Base-by-base conservation (phyloP, 2,797 vertebrate genomes). In the Otolemur crassicaudatus region DNA sequence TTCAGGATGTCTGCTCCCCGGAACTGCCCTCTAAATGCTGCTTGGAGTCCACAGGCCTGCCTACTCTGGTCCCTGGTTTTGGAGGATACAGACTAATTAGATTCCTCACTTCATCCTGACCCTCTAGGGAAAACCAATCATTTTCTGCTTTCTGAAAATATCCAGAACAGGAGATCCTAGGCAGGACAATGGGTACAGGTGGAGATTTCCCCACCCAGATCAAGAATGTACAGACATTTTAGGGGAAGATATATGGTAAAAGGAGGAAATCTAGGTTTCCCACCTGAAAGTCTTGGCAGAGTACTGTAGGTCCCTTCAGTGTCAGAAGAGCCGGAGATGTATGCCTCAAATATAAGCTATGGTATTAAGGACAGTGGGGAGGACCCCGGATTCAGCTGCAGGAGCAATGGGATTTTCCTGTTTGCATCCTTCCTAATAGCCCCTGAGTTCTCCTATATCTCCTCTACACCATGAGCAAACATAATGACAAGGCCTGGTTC, bases 401-500 rank as follows among this genome's bases (percentile, higher is more conserved):
- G 69, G 81, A 96, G 61, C 67, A 88, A 61, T 20, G 34, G 69
- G 91, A 69, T 43, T 87, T 92, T 93, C 94, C 17, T 56, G 31
- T 81, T 75, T 83, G 85, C 96, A 75, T 58, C 89, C 60, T 56
- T 96, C 91, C 93, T 63, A 53, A 56, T 2, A 75, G 80, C 85
- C 43, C 3, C 3, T 46, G 0, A 11, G 9, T 58, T 69, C 92
- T 97, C 49, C 49, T 49, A 98, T 94, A 99, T 99, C 97, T 99
- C 99, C 97, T 99, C 99, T 90, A 99, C 99, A 0, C 99, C 99
- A 7, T 99, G 99, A 0, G 99, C 99, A 93, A 99, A 99, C 95
- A 99, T 99, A 99, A 99, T 99, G 96, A 99, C 99, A 89, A 99
- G 98, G 16, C 99, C 99, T 0, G 99, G 99, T 98, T 99, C 99